Evolutionary conservation across 2,797 vertebrate genomes (phyloP).

Genomic region (Gallinago solitaria): DNA sequence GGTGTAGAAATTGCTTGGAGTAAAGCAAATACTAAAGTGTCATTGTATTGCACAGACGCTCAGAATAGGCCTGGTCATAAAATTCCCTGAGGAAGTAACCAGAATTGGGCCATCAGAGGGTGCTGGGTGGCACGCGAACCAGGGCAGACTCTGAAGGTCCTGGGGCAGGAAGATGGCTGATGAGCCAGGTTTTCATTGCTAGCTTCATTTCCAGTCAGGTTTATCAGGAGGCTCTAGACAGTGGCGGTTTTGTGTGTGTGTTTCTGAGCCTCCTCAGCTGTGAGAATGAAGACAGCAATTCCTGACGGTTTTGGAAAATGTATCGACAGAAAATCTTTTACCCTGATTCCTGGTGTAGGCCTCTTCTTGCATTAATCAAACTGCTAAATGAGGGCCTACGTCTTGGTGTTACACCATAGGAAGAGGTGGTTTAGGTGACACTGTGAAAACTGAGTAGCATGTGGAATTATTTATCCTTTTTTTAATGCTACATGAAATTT

Average conservation of each 20-base stretch:
- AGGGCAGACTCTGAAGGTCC: background rate
- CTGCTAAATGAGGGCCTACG: fast-evolving
- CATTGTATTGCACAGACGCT: background rate
- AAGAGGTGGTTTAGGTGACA: background rate
- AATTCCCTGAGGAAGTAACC: background rate
- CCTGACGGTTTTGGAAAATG: background rate
- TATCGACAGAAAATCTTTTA: background rate
- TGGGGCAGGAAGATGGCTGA: background rate
- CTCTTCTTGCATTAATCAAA: background rate
- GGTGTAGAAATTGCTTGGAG: background rate
- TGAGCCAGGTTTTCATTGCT: background rate
- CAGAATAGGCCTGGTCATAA: background rate
- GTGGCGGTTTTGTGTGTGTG: background rate
- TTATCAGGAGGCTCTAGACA: background rate
- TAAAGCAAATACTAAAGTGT: background rate
- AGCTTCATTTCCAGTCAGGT: background rate
- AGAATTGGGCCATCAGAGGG: background rate
- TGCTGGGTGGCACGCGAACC: background rate
- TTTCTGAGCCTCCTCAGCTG: background rate
- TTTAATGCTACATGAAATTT: background rate
- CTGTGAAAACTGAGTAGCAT: background rate
- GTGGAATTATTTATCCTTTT: background rate
- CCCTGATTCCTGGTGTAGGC: background rate
- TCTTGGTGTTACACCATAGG: background rate
- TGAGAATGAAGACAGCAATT: background rate